Base-by-base conservation (phyloP, 1,140 invertebrate genomes). In the Hestina assimilis region DNA sequence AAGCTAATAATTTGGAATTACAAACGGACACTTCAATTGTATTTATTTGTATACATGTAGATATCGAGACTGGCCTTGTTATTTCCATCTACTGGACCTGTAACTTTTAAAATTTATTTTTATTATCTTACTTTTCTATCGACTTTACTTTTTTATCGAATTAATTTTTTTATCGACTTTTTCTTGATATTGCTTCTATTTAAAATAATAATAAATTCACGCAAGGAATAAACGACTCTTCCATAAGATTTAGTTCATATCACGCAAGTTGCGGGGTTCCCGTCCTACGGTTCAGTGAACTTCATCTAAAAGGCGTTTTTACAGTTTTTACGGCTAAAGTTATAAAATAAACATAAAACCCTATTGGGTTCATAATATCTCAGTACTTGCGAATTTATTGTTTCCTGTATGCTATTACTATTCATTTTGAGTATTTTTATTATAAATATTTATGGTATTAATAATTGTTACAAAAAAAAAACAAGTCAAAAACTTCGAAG, bases 291-390 rank as follows among this genome's bases (percentile, higher is more conserved):
- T 63, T 68, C 61, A 54, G 12, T 60, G 65, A 62, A 60, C 65
- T 40, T 58, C 50, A 54, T 56, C 56, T 58, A 31, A 57, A 58
- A 68, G 52, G 53, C 54, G 45, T 56, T 50, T 64, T 51, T 63
- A 59, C 38, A 58, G 29, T 51, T 64, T 57, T 62, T 68, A 63
- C 54, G 43, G 40, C 42, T 5, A 28, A 11, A 20, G 61, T 45
- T 59, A 57, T 67, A 66, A 63, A 59, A 41, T 42, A 59, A 58
- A 58, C 28, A 50, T 56, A 53, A 60, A 62, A 66, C 42, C 42
- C 54, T 51, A 58, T 56, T 48, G 50, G 51, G 40, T 53, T 50
- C 42, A 43, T 52, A 24, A 26, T 33, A 42, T 45, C 33, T n/a
- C n/a, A n/a, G n/a, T n/a, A n/a, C 24, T 14, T 12, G 33, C 8